Evolutionary conservation across 2,888 invertebrate species (phyloP), one percentile per base, ranked within the genome.

Genomic region (Drosophila ustulata): DNA sequence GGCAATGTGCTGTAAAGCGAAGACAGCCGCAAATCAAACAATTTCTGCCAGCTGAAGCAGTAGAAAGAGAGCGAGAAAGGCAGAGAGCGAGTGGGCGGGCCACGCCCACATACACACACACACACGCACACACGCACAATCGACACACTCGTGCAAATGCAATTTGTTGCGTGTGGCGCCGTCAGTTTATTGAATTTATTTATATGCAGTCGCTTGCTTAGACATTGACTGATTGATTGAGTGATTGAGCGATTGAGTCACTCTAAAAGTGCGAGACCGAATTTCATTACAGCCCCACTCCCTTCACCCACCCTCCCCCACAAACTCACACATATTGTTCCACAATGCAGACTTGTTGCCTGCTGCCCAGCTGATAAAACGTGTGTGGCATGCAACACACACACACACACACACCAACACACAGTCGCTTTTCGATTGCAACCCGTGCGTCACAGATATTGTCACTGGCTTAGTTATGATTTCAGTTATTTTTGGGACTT

Each of bases 181-280:
- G 61, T 56, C 71, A 61, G 75, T 78, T 82, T 88, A 82, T 88
- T 82, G 86, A 79, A 88, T 88, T 85, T 85, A 82, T 88, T 88
- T 82, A 71, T 82, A 79, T 85, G 82, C 69, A 71, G 66, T 73
- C 62, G 56, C 58, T 65, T 66, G 71, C 75, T 74, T 70, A 79
- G 88, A 81, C 82, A 80, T 66, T 68, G 82, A 78, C 73, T 70
- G 82, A 72, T 74, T 83, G 86, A 78, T 62, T 41, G 65, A 65
- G 26, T 49, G 59, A 71, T 56, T 78, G 75, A 78, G 37, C 53
- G 72, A 76, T 62, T 76, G 75, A 76, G 51, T 41, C 53, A 47
- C 37, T 52, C 5, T 13, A 3, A 8, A 46, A 47, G 58, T 66
- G 43, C 66, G 25, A 45, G 66, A 59, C 34, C 47, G 34, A 71